Conservation (phyloP, 2,888 invertebrate species). For the Chromoteleia sp. region DNA sequence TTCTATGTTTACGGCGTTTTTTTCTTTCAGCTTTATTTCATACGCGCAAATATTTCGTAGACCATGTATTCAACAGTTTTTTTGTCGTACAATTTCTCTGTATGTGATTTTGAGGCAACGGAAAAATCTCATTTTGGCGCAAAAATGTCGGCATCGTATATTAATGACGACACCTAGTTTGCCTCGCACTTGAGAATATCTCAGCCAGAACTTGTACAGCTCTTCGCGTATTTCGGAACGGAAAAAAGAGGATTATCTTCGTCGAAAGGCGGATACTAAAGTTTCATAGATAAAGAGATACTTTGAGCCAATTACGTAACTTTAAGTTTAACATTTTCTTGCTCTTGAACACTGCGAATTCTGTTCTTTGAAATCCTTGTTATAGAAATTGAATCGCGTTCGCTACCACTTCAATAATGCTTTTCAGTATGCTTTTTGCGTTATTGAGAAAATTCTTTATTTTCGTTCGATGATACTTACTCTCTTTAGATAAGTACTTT, state of each 20-base stretch:
- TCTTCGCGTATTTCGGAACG: slow-evolving; percentile 53
- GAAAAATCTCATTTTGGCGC: slow-evolving; percentile 39
- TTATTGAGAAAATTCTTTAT: slow-evolving; percentile 55
- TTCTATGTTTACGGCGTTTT: slow-evolving; percentile 58
- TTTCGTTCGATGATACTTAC: slow-evolving; percentile 51
- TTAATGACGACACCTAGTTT: slow-evolving; percentile 66
- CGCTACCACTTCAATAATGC: slow-evolving; percentile 55
- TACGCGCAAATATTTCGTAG: slow-evolving; percentile 65
- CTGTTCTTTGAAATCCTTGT: slow-evolving; percentile 65
- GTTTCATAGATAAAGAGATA: slow-evolving; percentile 71
- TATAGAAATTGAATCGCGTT: slow-evolving; percentile 65
- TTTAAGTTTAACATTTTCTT: slow-evolving; percentile 68
- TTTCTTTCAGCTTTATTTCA: slow-evolving; percentile 63
- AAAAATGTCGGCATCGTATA: slow-evolving; percentile 57
- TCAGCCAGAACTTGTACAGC: slow-evolving; percentile 59
- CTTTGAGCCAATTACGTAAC: slow-evolving; percentile 69
- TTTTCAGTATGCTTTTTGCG: slow-evolving; percentile 50
- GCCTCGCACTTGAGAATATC: slow-evolving; percentile 64
- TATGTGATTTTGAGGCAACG: slow-evolving; percentile 37
- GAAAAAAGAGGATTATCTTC: slow-evolving; percentile 66
- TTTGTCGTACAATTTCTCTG: slow-evolving; percentile 41
- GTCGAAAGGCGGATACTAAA: slow-evolving; percentile 64
- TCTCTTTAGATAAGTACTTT: slow-evolving; percentile 26
- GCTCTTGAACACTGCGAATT: slow-evolving; percentile 64
- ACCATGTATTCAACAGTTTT: slow-evolving; percentile 57